Evolutionary conservation across 2,888 invertebrate species (phyloP).

Genomic region (Amiota communis): DNA sequence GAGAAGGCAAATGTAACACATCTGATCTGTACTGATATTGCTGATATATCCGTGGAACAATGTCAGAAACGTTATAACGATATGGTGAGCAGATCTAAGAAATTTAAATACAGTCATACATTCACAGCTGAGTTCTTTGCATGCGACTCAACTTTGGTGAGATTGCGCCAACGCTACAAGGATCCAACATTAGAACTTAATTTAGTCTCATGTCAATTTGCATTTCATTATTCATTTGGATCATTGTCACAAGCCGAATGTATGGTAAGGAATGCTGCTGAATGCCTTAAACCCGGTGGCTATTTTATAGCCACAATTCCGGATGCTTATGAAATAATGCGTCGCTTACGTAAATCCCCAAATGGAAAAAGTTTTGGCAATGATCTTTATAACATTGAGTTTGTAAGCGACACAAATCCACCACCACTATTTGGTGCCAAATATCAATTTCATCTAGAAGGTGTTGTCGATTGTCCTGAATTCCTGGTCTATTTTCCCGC

Average conservation of each 20-base stretch:
- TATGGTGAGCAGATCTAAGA: conserved; percentile 73
- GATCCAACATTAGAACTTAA: conserved; percentile 88
- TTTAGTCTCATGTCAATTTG: conserved; percentile 97
- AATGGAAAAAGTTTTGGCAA: conserved; percentile 77
- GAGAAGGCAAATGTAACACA: conserved; percentile 85
- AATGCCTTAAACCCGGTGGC: conserved; percentile 90
- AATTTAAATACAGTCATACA: conserved; percentile 72
- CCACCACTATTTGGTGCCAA: conserved; percentile 94
- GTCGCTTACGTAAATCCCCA: conserved; percentile 77
- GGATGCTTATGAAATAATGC: conserved; percentile 93
- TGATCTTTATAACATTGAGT: conserved; percentile 83
- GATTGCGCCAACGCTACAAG: conserved; percentile 83
- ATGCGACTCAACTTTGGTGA: conserved; percentile 91
- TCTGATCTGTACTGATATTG: conserved; percentile 94
- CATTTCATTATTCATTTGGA: conserved; percentile 97
- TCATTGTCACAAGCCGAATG: conserved; percentile 89
- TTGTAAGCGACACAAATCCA: conserved; percentile 79
- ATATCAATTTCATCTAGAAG: conserved; percentile 96
- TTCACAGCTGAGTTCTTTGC: conserved; percentile 93
- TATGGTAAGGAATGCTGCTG: conserved; percentile 94
- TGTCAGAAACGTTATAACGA: conserved; percentile 88
- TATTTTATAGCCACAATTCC: conserved; percentile 98
- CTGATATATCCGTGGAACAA: conserved; percentile 92
- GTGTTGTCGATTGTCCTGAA: conserved; percentile 98
- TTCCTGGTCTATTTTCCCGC: conserved; percentile 96